Evolutionary conservation across 2,113 vertebrate genomes (phyloP), one percentile per base, ranked within the genome.

Genomic region (Delphinapterus leucas): DNA sequence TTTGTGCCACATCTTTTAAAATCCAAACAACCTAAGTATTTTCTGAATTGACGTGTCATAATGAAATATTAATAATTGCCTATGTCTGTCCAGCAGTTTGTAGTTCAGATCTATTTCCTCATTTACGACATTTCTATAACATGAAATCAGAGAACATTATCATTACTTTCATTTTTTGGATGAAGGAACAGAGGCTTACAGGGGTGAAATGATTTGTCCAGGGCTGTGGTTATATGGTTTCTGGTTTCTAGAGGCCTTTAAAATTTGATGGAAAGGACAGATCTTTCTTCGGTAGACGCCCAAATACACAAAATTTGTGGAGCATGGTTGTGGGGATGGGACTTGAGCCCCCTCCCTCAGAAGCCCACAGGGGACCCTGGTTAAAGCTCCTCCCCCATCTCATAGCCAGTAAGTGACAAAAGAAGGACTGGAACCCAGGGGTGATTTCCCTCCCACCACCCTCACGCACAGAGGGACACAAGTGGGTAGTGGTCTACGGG

Each of bases 281-380:
- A 8, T 20, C 14, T 79, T n/a, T 36, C 53, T 33, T 65, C 8
- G 26, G 20, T 6, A 12, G 18, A 61, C 0, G 0, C 31, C 49
- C 41, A 1, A 0, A 14, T 2, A 18, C 53, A 38, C 7, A 28
- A 47, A 33, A 7, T 25, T 17, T 36, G 23, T 17, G 18, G 10
- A 36, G 58, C 81, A 23, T 58, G 18, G 38, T 6, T 11, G 17
- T 18, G 31, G 65, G 20, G 4, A 1, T 21, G 23, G 4, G 7
- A 15, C 6, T 23, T 55, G 61, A 23, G 31, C 3, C 82, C 36
- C 26, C 7, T 21, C 20, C 28, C 25, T 38, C 53, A 61, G 68
- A 77, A 74, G 44, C 58, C n/a, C 26, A 28, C 58, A 26, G 58
- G 79, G 44, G 8, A 36, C 10, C 1, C n/a, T 71, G 28, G 14